A percentile compares a stretch with the other conserved stretches of the same genome.
These are phyloP conservation scores for Sitta carolinensis DNA, from an alignment of 2,797 vertebrate species.

Conservation along the genomic window DNA sequence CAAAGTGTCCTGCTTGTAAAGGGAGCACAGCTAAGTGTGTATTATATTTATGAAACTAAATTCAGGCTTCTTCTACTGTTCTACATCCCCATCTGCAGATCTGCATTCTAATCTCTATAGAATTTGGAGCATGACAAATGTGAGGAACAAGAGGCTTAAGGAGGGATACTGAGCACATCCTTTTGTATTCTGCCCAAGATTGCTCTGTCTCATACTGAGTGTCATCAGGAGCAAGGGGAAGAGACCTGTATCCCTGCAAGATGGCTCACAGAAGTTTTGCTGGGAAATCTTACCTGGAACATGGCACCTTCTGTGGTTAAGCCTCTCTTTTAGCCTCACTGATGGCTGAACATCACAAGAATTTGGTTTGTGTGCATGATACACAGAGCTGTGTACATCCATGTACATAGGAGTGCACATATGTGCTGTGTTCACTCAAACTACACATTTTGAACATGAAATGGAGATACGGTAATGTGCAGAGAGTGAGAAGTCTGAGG, in stretches of 20 bases:
- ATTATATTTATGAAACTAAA: neutral
- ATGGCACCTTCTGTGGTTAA: neutral
- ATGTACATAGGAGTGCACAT: too few relatives aligned
- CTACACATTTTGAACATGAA: neutral
- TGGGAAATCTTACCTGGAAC: neutral
- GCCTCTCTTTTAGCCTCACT: neutral
- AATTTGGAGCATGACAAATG: neutral
- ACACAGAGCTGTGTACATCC: neutral
- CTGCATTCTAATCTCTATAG: neutral
- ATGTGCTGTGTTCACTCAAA: neutral
- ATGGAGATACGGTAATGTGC: neutral
- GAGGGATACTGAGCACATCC: constrained; percentile 40
- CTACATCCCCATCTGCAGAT: neutral
- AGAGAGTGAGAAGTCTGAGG: neutral
- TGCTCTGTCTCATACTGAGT: constrained; percentile 19
- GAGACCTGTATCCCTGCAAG: neutral
- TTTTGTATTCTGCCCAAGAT: constrained; percentile 31
- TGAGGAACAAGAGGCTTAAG: constrained; percentile 22
- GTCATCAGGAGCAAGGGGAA: constrained; percentile 23
- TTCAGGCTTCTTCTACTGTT: neutral
- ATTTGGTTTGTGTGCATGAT: neutral
- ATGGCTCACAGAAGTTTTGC: neutral
- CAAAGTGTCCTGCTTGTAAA: neutral
- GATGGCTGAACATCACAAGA: neutral
- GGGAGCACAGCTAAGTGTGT: neutral